Percentiles rank a stretch among this genome's conserved stretches.
phyloP scores from a whole-genome alignment of 2,113 vertebrate species.

The Podiceps cristatus region DNA sequence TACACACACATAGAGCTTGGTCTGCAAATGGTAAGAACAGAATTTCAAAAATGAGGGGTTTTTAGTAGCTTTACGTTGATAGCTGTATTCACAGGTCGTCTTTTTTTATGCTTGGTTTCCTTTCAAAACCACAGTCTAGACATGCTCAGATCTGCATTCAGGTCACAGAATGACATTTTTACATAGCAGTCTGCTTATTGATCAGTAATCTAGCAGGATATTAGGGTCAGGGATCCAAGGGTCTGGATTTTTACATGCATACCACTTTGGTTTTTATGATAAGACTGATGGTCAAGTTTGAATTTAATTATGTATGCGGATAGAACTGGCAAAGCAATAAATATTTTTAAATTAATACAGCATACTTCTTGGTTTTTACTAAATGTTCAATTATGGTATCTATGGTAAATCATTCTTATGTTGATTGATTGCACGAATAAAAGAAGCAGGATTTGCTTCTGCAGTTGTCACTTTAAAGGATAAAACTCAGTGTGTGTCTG shows the following conservation, averaged over 20 bases:
- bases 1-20: not conserved
- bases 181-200: not conserved
- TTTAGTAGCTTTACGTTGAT: not conserved
- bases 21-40: not conserved
- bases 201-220: not conserved
- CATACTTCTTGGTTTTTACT: not conserved
- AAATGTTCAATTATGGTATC: not conserved
- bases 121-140: constrained; percentile 57
- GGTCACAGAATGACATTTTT: not conserved
- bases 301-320: not conserved
- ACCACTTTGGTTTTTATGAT: not conserved
- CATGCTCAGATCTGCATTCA: not conserved
- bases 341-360: not conserved
- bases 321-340: not conserved
- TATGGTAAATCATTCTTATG: not conserved
- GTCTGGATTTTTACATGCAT: not conserved
- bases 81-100: not conserved
- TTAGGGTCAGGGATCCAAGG: not conserved
- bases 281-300: not conserved
- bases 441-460: not conserved
- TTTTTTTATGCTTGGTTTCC: not conserved
- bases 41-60: not conserved
- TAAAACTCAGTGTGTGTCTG: not conserved
- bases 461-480: not conserved
- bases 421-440: not conserved